Conservation (phyloP, 1,140 invertebrate genomes). For the Leptinotarsa undecemlineata region DNA sequence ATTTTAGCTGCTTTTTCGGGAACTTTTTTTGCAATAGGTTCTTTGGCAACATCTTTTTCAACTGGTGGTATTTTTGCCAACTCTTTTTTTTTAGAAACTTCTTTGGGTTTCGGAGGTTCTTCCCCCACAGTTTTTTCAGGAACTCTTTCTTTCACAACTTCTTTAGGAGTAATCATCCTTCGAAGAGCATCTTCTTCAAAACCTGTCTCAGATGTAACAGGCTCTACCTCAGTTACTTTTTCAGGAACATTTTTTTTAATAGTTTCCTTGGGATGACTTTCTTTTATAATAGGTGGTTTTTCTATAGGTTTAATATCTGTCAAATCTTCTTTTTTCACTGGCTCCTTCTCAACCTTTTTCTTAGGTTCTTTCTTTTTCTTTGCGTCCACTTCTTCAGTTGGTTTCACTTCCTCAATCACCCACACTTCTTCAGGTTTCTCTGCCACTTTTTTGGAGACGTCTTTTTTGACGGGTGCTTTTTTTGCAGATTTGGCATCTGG, state of each 20-base stretch:
- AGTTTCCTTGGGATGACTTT: too few relatives aligned
- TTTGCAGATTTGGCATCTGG: not conserved
- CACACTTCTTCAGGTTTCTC: not conserved
- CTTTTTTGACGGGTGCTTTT: not conserved
- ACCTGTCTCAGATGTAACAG: too few relatives aligned
- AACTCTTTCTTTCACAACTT: not conserved
- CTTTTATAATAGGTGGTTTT: too few relatives aligned
- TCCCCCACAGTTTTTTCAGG: not conserved
- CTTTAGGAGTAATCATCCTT: too few relatives aligned
- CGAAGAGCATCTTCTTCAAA: too few relatives aligned
- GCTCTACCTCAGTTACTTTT: too few relatives aligned
- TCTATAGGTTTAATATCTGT: too few relatives aligned
- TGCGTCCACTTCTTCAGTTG: not conserved
- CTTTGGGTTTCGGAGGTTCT: not conserved
- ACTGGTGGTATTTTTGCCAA: not conserved
- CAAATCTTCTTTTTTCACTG: not conserved
- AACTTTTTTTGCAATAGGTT: not conserved
- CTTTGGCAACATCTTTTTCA: not conserved
- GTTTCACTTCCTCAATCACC: not conserved
- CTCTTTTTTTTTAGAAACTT: not conserved
- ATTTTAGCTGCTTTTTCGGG: not conserved
- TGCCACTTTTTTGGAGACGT: not conserved
- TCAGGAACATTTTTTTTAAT: too few relatives aligned
- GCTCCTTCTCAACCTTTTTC: not conserved
- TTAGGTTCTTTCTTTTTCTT: not conserved